A percentile compares a stretch with the other conserved stretches of the same genome.
Conservation (phyloP, 2,888 invertebrate species). For the Biston stratarius region DNA sequence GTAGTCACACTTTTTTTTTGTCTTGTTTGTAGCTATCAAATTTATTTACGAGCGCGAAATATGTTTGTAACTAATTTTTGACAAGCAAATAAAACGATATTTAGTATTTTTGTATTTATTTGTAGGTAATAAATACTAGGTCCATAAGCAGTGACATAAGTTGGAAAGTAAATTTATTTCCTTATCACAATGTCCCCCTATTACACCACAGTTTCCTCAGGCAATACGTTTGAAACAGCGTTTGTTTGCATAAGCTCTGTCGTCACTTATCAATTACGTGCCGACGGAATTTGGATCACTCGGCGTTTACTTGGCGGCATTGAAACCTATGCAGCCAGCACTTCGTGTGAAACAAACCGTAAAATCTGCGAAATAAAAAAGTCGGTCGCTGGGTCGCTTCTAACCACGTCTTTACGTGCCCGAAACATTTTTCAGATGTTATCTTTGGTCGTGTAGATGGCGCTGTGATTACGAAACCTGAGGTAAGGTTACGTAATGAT, state of each 20-base stretch:
- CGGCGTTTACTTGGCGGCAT: constrained; percentile 65
- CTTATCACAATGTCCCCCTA: constrained; percentile 59
- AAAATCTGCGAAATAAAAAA: constrained; percentile 69
- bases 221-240: constrained; percentile 57
- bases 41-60: no score
- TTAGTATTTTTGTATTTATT: not conserved
- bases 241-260: constrained; percentile 74
- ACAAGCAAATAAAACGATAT: no score
- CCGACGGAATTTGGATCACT: constrained; percentile 68
- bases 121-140: constrained; percentile 19
- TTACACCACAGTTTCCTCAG: constrained; percentile 62
- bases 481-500: constrained; percentile 51
- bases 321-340: constrained; percentile 63
- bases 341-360: constrained; percentile 71
- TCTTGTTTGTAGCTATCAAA: no score
- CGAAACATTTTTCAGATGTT: constrained; percentile 50
- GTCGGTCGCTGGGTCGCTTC: constrained; percentile 61
- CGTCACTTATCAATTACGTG: constrained; percentile 77
- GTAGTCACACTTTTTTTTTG: no score
- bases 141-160: constrained; percentile 50
- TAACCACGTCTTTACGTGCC: constrained; percentile 60
- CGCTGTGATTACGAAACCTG: constrained; percentile 50
- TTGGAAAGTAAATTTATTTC: constrained; percentile 51
- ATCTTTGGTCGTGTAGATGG: constrained; percentile 53
- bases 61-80: no score